Evolutionary conservation across 2,888 invertebrate species (phyloP).

Genomic region (Bombylius discolor): DNA sequence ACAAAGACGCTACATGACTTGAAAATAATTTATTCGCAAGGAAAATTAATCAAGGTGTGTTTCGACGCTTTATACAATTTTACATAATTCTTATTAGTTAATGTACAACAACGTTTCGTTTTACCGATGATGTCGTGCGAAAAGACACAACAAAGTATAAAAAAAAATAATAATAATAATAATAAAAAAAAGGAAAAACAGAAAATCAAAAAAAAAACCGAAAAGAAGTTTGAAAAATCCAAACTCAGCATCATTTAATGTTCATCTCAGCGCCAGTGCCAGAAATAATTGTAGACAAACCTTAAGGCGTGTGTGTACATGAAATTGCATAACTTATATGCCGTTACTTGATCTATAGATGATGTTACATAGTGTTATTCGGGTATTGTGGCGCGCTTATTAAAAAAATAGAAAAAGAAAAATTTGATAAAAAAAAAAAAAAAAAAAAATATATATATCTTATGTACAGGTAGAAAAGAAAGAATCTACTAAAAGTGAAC

Average conservation of each 20-base stretch:
- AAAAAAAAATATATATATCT: too few species aligned
- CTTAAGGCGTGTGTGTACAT: slow-evolving; percentile 7
- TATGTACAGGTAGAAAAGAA: too few species aligned
- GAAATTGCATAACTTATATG: slow-evolving; percentile 5
- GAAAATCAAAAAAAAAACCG: background rate
- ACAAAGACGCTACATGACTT: background rate
- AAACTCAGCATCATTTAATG: background rate
- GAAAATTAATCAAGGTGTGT: background rate
- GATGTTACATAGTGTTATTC: background rate
- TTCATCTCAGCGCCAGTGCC: slow-evolving; percentile 5
- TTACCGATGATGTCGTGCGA: background rate
- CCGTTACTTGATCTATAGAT: background rate
- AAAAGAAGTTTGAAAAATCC: background rate
- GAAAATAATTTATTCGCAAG: background rate
- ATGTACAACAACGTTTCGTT: background rate
- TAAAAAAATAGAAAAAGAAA: too few species aligned
- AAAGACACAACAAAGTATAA: background rate
- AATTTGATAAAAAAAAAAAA: too few species aligned
- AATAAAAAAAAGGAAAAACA: background rate
- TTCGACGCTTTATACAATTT: background rate
- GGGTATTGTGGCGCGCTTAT: background rate
- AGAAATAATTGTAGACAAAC: slow-evolving; percentile 1
- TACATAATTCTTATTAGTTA: background rate
- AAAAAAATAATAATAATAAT: background rate
- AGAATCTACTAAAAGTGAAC: too few species aligned